Evolutionary conservation across 2,888 invertebrate genomes (phyloP).

Genomic region (Latheticus oryzae): DNA sequence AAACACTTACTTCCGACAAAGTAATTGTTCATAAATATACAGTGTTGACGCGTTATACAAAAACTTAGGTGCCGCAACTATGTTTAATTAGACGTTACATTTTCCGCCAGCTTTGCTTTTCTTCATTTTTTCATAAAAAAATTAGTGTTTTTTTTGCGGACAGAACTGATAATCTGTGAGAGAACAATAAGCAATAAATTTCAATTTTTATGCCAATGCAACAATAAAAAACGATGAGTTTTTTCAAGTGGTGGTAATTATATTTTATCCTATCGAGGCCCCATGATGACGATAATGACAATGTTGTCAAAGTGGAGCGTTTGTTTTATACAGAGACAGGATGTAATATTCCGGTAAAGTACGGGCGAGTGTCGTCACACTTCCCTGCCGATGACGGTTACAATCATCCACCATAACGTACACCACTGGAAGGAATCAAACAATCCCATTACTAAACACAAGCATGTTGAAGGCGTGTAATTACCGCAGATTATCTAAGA

Average conservation of each 20-base stretch:
- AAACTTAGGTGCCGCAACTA: conserved; percentile 10
- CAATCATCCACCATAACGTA: conserved; percentile 57
- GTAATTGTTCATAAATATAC: conserved; percentile 15
- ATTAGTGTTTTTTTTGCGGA: neutral
- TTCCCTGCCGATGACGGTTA: conserved; percentile 56
- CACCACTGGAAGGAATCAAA: conserved; percentile 40
- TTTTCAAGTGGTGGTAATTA: conserved; percentile 11
- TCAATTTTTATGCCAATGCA: too few relatives aligned
- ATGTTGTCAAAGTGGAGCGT: conserved; percentile 37
- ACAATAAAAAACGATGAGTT: too few relatives aligned
- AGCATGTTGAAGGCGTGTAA: conserved; percentile 25
- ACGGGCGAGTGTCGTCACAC: conserved; percentile 54
- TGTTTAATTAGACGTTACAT: conserved; percentile 25
- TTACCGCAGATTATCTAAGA: conserved; percentile 29
- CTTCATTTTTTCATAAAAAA: too few relatives aligned
- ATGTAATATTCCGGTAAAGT: conserved; percentile 57
- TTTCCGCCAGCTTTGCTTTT: conserved; percentile 13
- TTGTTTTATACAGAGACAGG: conserved; percentile 45
- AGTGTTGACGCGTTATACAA: conserved; percentile 4
- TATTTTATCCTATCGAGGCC: conserved; percentile 7
- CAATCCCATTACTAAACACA: conserved; percentile 35
- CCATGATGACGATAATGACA: conserved; percentile 18
- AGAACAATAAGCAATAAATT: too few relatives aligned
- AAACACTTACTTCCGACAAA: conserved; percentile 26
- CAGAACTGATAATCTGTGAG: too few relatives aligned